A percentile compares a stretch with the other conserved stretches of the same genome.
Conservation (phyloP, 2,797 vertebrate species). For the Hemitrygon akajei region DNA sequence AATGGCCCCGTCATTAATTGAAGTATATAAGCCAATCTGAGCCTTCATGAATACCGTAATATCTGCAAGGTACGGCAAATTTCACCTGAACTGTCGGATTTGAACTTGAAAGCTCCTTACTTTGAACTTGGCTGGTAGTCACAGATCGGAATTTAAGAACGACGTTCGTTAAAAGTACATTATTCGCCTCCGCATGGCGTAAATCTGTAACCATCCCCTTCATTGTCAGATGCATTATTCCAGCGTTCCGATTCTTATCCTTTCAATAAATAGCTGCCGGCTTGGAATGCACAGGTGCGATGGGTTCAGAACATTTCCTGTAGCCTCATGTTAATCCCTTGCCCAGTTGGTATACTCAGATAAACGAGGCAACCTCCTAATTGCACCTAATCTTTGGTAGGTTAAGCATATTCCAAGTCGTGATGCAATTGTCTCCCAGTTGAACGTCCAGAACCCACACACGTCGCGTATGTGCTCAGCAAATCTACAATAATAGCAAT, state of each 20-base stretch:
- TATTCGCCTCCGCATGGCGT: background rate
- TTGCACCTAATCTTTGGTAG: background rate
- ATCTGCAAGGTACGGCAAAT: background rate
- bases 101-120: constrained; percentile 30
- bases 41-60: background rate
- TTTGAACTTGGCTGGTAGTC: constrained; percentile 23
- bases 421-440: constrained; percentile 4
- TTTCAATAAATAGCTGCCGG: background rate
- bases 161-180: background rate
- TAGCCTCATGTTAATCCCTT: background rate
- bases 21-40: too few species aligned
- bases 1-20: background rate
- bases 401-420: constrained; percentile 2
- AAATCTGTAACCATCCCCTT: background rate
- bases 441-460: constrained; percentile 10
- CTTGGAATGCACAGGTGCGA: background rate
- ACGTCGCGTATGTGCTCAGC: background rate
- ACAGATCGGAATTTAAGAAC: background rate
- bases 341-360: background rate
- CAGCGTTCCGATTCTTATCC: background rate
- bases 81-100: background rate
- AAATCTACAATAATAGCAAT: background rate
- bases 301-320: background rate
- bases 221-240: background rate
- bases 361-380: background rate